phyloP scores from a whole-genome alignment of 2,888 invertebrate species.

The Aspidiotus destructor region DNA sequence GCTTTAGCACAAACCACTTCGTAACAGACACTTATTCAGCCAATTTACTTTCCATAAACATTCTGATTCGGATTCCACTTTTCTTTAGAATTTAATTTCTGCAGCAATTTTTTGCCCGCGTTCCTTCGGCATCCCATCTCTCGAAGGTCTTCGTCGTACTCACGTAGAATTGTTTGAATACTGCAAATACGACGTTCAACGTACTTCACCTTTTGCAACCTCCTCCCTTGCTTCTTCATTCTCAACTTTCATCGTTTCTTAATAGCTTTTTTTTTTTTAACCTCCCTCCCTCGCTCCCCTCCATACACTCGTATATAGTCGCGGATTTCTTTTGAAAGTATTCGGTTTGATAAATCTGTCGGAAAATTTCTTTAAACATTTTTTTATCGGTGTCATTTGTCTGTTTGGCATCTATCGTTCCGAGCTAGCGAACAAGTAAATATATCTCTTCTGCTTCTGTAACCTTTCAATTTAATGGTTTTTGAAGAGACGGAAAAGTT shows the following conservation, averaged over 20 bases:
- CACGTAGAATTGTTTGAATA: conserved; percentile 23
- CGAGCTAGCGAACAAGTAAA: conserved; percentile 30
- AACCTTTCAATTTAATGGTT: conserved; percentile 32
- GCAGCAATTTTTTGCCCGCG: not conserved
- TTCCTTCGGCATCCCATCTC: too few relatives aligned
- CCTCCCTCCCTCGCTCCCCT: not conserved
- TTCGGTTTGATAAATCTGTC: conserved; percentile 31
- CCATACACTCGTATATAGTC: too few relatives aligned
- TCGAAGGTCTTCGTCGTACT: not conserved
- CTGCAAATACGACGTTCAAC: conserved; percentile 22
- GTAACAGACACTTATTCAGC: too few relatives aligned
- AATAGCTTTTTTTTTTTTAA: conserved; percentile 26
- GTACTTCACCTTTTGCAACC: conserved; percentile 1
- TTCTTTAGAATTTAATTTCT: not conserved
- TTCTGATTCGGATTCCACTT: not conserved
- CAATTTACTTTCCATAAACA: not conserved
- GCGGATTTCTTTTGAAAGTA: conserved; percentile 19
- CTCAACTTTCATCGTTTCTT: conserved; percentile 29
- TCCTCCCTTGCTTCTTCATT: conserved; percentile 15
- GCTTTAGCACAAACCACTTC: not conserved
- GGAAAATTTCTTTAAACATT: conserved; percentile 33
- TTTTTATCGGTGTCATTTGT: conserved; percentile 31
- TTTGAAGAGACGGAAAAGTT: conserved; percentile 10
- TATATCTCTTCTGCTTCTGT: conserved; percentile 32
- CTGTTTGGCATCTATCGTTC: conserved; percentile 29